Evolutionary conservation across 2,113 vertebrate species (phyloP).

Genomic region (Melanerpes aurifrons): DNA sequence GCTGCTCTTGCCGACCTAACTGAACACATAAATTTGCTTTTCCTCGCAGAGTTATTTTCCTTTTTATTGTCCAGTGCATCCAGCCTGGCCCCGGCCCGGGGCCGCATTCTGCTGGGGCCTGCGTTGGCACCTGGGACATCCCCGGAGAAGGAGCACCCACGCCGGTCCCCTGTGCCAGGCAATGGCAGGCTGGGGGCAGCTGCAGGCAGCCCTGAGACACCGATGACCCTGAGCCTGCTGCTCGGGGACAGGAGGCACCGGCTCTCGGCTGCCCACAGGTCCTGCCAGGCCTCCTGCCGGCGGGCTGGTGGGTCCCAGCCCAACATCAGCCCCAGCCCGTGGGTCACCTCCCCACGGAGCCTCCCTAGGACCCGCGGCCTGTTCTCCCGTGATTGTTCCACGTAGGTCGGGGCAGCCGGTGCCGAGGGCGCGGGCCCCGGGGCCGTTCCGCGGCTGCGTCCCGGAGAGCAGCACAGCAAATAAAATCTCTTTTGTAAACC

Average conservation of each 20-base stretch:
- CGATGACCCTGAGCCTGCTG: neutral
- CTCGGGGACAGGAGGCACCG: neutral
- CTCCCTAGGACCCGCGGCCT: neutral
- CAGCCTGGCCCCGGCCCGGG: neutral
- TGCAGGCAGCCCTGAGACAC: neutral
- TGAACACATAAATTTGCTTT: neutral
- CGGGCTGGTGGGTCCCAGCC: too few relatives aligned
- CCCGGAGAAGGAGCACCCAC: neutral
- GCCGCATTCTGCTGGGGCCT: neutral
- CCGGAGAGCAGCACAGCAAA: slow-evolving; percentile 73
- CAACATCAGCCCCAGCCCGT: neutral
- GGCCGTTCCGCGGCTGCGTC: slow-evolving; percentile 45
- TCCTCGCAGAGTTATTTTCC: neutral
- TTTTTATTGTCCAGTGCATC: neutral
- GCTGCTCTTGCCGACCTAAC: neutral
- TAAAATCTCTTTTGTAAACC: slow-evolving; percentile 80
- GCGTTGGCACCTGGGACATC: fast-evolving
- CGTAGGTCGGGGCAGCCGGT: neutral
- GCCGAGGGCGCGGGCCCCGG: neutral
- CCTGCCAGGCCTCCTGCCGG: neutral
- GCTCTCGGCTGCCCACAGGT: neutral
- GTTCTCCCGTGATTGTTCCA: neutral
- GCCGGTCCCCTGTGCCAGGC: neutral
- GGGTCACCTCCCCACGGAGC: neutral
- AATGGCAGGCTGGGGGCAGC: neutral